Percentiles rank a stretch among this genome's conserved stretches.
Conservation (phyloP, 2,113 vertebrate species). For the Cinclus mexicanus region DNA sequence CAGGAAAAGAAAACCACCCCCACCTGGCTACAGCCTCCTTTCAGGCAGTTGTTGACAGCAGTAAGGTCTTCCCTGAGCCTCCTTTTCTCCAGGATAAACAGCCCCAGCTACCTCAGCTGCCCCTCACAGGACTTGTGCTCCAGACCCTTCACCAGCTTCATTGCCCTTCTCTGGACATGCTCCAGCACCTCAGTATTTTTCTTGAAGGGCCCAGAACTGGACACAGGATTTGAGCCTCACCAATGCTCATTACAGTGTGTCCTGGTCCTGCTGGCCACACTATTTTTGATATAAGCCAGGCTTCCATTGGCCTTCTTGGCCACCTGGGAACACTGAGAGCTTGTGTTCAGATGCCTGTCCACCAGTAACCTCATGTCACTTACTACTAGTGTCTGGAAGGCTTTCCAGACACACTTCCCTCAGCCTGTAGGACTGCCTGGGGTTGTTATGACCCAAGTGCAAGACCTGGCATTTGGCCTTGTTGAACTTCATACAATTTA, state of each 20-base stretch:
- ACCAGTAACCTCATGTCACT: too few species aligned
- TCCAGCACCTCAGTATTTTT: not conserved
- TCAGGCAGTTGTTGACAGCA: not conserved
- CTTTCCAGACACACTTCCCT: not conserved
- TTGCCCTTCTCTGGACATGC: not conserved
- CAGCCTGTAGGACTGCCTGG: not conserved
- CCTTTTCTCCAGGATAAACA: not conserved
- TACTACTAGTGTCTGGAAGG: not conserved
- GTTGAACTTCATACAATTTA: rapidly evolving
- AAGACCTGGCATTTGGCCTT: not conserved
- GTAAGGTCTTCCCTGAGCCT: not conserved
- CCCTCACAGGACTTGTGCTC: not conserved
- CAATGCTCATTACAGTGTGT: not conserved
- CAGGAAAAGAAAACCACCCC: not conserved
- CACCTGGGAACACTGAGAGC: not conserved
- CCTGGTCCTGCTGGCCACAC: not conserved
- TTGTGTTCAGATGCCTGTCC: not conserved
- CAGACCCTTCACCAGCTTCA: not conserved
- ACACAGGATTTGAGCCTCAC: not conserved
- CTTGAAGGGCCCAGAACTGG: not conserved
- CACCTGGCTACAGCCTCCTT: not conserved
- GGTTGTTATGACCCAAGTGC: too few species aligned
- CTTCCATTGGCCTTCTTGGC: not conserved
- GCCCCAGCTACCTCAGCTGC: not conserved
- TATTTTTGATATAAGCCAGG: not conserved